Percentiles rank a stretch among this genome's conserved stretches.
Evolutionary conservation across 2,888 invertebrate genomes (phyloP).

Genomic region (Lepidochitona cinerea): DNA sequence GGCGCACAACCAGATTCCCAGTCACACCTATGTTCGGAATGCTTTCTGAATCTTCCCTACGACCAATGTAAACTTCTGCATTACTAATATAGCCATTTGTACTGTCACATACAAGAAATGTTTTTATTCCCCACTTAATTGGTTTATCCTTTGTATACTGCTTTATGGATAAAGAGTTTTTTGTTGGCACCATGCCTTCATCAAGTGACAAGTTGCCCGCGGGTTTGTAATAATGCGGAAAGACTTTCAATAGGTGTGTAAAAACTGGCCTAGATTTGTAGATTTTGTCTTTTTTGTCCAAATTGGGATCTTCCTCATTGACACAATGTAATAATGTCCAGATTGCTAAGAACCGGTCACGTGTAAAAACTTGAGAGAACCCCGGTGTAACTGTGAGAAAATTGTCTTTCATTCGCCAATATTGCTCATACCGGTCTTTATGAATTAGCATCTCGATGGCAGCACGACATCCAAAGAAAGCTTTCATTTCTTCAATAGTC

Average conservation of each 20-base stretch:
- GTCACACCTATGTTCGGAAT: conserved; percentile 16
- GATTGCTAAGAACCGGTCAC: conserved; percentile 23
- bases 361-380: conserved; percentile 19
- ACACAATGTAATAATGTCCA: conserved; percentile 23
- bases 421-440: conserved; percentile 21
- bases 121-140: conserved; percentile 20
- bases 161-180: conserved; percentile 17
- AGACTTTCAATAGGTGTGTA: conserved; percentile 13
- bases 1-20: conserved; percentile 19
- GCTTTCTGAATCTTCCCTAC: not conserved
- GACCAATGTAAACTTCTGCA: conserved; percentile 7
- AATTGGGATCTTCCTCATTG: conserved; percentile 20
- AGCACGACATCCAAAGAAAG: conserved; percentile 20
- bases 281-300: conserved; percentile 23
- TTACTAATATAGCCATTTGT: conserved; percentile 15
- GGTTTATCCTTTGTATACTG: conserved; percentile 24
- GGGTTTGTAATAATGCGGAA: conserved; percentile 17
- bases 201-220: conserved; percentile 18
- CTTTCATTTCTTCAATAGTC: conserved; percentile 22
- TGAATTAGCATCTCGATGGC: conserved; percentile 16
- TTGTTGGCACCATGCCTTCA: conserved; percentile 25
- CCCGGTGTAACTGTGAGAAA: conserved; percentile 24
- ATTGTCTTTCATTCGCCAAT: conserved; percentile 19
- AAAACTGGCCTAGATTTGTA: conserved; percentile 26
- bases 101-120: conserved; percentile 20